Evolutionary conservation across 2,113 vertebrate species (phyloP).

Genomic region (crab-eating macaque (Macaca fascicularis)): DNA sequence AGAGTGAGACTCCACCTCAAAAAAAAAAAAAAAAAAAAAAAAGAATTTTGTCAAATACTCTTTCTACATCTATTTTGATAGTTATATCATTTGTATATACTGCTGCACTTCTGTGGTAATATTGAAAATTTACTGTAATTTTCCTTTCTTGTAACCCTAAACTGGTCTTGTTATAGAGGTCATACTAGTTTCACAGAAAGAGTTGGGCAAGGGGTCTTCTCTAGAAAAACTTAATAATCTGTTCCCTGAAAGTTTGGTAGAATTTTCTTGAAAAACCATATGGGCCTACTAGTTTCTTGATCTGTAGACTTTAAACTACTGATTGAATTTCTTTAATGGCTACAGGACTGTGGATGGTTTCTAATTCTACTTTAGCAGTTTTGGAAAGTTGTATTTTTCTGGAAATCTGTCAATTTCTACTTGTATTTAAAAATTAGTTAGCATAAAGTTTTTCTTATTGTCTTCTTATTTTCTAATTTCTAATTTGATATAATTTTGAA

Average conservation of each 20-base stretch:
- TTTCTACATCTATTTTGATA: not conserved
- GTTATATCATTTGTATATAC: not conserved
- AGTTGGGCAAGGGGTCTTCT: not conserved
- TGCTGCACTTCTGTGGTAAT: not conserved
- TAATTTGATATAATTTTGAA: not conserved
- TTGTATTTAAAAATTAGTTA: constrained; percentile 1
- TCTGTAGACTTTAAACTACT: not conserved
- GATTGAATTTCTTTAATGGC: not conserved
- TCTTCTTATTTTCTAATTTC: not conserved
- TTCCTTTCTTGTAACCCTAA: not conserved
- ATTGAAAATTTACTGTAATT: not conserved
- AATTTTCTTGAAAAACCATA: not conserved
- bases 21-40: too few relatives aligned
- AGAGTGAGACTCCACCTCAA: too few relatives aligned
- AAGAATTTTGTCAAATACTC: not conserved
- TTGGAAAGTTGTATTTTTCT: not conserved
- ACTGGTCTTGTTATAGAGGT: not conserved
- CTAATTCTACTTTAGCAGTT: not conserved
- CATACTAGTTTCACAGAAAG: not conserved
- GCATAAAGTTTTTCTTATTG: not conserved
- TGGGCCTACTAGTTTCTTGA: not conserved
- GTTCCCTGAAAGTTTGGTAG: not conserved
- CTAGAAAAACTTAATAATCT: not conserved
- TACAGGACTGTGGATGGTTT: not conserved
- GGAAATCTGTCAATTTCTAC: constrained; percentile 5